Evolutionary conservation across 2,113 vertebrate genomes (phyloP).

Genomic region (Trinectes maculatus): DNA sequence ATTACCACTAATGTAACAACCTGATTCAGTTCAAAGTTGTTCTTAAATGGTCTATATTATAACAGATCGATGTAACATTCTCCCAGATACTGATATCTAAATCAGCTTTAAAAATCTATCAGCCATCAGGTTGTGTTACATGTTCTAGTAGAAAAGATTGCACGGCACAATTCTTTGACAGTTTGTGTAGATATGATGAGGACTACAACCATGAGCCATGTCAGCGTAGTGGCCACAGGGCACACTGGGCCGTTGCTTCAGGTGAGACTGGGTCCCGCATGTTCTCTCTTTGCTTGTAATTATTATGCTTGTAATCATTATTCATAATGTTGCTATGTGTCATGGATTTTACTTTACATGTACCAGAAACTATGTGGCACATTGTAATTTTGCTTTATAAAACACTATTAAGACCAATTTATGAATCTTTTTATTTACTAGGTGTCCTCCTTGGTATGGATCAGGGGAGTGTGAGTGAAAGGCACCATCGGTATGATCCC

Average conservation of each 20-base stretch:
- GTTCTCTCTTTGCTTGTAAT: too few species aligned
- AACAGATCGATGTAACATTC: too few species aligned
- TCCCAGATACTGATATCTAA: neutral
- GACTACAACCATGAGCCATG: constrained; percentile 92
- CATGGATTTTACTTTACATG: too few species aligned
- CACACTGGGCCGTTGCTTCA: constrained; percentile 90
- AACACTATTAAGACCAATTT: neutral
- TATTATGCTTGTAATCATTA: too few species aligned
- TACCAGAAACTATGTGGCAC: too few species aligned
- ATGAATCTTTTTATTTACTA: constrained; percentile 32
- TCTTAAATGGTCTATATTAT: too few species aligned
- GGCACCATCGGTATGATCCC: constrained; percentile 46
- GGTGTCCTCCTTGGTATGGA: constrained; percentile 77
- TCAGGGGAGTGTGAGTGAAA: constrained; percentile 42
- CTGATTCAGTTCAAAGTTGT: too few species aligned
- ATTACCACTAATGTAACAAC: too few species aligned
- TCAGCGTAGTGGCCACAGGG: constrained; percentile 83
- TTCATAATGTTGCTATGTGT: too few species aligned
- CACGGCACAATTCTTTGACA: constrained; percentile 64
- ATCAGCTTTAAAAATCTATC: neutral
- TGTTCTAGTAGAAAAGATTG: neutral
- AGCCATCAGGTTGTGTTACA: neutral
- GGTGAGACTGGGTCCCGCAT: constrained; percentile 71
- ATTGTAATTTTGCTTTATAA: neutral
- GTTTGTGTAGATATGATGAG: constrained; percentile 86